Conservation (phyloP, 2,113 vertebrate genomes). For the Rhinichthys klamathensis region DNA sequence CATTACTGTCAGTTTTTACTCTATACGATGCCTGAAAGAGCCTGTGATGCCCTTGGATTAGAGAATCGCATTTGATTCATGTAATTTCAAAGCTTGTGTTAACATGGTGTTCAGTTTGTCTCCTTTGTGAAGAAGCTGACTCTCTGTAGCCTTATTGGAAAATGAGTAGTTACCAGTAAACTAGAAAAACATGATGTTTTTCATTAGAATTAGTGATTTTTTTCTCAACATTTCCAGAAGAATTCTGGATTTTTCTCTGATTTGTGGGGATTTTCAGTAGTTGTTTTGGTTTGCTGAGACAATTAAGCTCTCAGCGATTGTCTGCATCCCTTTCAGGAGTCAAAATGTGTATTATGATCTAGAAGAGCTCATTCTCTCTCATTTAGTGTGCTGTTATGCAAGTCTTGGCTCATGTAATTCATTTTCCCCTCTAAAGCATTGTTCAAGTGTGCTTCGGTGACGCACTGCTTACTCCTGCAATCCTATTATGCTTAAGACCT, state of each 20-base stretch:
- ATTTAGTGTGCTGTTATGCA: slow-evolving; percentile 33
- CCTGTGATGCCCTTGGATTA: slow-evolving; percentile 7
- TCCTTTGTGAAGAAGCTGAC: not conserved
- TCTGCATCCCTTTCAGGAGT: not conserved
- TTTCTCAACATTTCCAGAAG: not conserved
- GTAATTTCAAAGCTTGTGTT: not conserved
- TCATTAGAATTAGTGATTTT: not conserved
- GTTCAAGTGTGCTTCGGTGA: slow-evolving; percentile 19
- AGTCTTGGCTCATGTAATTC: slow-evolving; percentile 2
- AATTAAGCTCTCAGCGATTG: slow-evolving; percentile 28
- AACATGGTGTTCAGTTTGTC: not conserved
- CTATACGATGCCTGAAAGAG: slow-evolving; percentile 1
- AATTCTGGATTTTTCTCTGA: not conserved
- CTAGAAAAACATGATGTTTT: no score
- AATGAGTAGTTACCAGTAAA: no score
- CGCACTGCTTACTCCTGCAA: not conserved
- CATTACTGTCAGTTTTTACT: slow-evolving; percentile 29
- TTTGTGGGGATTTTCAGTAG: not conserved
- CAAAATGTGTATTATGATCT: slow-evolving; percentile 19
- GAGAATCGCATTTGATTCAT: slow-evolving; percentile 8
- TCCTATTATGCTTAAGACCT: slow-evolving; percentile 9
- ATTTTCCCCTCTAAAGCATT: slow-evolving; percentile 27
- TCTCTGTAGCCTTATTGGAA: no score
- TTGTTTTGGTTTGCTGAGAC: slow-evolving; percentile 20
- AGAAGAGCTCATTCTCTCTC: not conserved